phyloP scores from a whole-genome alignment of 2,113 vertebrate genomes.

The Misgurnus mizolepis region DNA sequence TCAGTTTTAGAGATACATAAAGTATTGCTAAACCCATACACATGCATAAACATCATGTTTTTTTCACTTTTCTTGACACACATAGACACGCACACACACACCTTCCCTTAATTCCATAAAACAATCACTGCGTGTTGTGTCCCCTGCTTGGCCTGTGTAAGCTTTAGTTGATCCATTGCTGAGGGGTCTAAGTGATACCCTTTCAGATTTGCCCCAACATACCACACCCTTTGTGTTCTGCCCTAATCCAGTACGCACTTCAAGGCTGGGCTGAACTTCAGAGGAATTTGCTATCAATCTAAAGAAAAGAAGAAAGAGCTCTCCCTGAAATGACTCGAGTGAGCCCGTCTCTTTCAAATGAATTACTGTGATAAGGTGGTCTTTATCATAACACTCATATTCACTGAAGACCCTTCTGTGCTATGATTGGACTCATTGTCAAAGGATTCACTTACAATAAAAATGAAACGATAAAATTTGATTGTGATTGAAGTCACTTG shows the following conservation, averaged over 20 bases:
- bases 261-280: constrained; percentile 67
- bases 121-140: constrained; percentile 53
- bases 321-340: no score
- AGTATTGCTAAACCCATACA: neutral
- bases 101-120: constrained; percentile 26
- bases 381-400: constrained; percentile 57
- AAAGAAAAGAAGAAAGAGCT: constrained; percentile 59
- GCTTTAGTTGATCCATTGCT: constrained; percentile 65
- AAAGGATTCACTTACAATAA: constrained; percentile 33
- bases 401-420: constrained; percentile 33
- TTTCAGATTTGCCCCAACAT: constrained; percentile 55
- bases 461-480: neutral
- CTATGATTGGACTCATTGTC: constrained; percentile 37
- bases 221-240: constrained; percentile 68
- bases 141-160: constrained; percentile 57
- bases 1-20: no score
- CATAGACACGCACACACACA: constrained; percentile 29
- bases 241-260: constrained; percentile 70
- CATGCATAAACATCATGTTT: neutral
- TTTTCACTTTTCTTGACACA: neutral
- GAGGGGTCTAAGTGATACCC: constrained; percentile 63
- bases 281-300: constrained; percentile 68
- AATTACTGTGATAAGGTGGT: constrained; percentile 62
- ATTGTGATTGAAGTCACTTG: neutral
- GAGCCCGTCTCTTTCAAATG: constrained; percentile 54